phyloP scores from a whole-genome alignment of 2,888 invertebrate genomes.

The Oscheius sp. region DNA sequence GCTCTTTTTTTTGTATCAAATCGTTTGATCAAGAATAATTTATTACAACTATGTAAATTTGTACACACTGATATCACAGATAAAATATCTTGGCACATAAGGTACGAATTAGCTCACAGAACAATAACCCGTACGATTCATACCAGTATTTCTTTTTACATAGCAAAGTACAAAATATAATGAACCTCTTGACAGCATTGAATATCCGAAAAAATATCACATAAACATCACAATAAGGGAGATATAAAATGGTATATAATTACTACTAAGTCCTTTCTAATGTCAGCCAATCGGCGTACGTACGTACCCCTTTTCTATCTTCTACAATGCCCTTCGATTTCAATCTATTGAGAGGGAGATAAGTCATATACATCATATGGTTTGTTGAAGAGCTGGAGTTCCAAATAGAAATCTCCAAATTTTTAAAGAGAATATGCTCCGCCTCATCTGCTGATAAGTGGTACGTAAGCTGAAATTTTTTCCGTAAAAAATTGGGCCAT shows the following conservation, averaged over 20 bases:
- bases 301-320: slow-evolving; percentile 53
- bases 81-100: slow-evolving; percentile 8
- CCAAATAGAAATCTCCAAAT: slow-evolving; percentile 74
- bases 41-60: background rate
- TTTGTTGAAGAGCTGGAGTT: slow-evolving; percentile 74
- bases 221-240: slow-evolving; percentile 4
- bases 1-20: too few species aligned
- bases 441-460: slow-evolving; percentile 34
- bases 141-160: background rate
- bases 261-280: slow-evolving; percentile 13
- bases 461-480: slow-evolving; percentile 59
- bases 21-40: too few species aligned
- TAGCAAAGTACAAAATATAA: too few species aligned
- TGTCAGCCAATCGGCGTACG: slow-evolving; percentile 60
- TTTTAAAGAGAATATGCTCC: slow-evolving; percentile 34
- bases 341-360: slow-evolving; percentile 71
- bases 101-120: background rate
- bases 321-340: slow-evolving; percentile 35
- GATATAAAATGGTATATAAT: slow-evolving; percentile 9
- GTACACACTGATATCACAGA: slow-evolving; percentile 11
- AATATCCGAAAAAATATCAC: background rate
- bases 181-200: too few species aligned
- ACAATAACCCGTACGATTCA: background rate
- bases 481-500: background rate
- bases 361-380: slow-evolving; percentile 75